Base-by-base conservation (phyloP, 2,888 invertebrate species). In the Drosophila prostipennis region DNA sequence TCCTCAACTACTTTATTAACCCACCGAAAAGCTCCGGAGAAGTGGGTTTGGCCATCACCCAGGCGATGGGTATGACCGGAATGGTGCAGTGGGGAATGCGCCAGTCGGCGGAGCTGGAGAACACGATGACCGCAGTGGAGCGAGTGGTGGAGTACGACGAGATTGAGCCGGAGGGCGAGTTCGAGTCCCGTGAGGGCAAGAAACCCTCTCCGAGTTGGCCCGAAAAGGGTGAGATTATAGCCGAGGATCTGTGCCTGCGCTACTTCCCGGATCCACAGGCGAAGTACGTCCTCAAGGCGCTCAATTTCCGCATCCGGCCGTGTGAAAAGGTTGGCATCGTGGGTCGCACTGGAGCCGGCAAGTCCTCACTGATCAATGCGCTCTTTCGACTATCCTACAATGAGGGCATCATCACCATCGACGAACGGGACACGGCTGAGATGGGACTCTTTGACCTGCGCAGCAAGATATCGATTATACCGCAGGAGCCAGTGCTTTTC, bases 81-180 rank as follows among this genome's bases (percentile, higher is more conserved):
- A 92, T 92, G 91, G 91, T 91, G 2, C 91, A 91, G 49, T 98
- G 97, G 97, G 97, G 97, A 32, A 96, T 98, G 94, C 93, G 98
- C 1, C 98, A 98, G 91, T 96, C 97, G 82, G 96, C 98, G 1
- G 98, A 98, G 90, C 91, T 96, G 6, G 96, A 95, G 89, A 97
- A 96, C 89, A 96, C 95, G 78, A 96, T 97, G 96, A 97, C 96
- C 3, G 96, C 96, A 10, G 98, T 98, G 0, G 98, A 98, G 92
- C 94, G 94, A 74, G 93, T 94, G 73, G 91, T 95, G 74, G 96
- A 96, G 83, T 96, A 96, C 90, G 93, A 94, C 34, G 64, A 79
- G 29, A 81, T 91, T n/a, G 90, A 91, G 45, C 77, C 91, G 0
- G 91, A 92, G 92, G 91, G 89, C 0, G 93, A 94, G 52, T 93